Percentiles rank a stretch among this genome's conserved stretches.
phyloP scores from a whole-genome alignment of 2,113 vertebrate genomes.

The Cettia cetti region DNA sequence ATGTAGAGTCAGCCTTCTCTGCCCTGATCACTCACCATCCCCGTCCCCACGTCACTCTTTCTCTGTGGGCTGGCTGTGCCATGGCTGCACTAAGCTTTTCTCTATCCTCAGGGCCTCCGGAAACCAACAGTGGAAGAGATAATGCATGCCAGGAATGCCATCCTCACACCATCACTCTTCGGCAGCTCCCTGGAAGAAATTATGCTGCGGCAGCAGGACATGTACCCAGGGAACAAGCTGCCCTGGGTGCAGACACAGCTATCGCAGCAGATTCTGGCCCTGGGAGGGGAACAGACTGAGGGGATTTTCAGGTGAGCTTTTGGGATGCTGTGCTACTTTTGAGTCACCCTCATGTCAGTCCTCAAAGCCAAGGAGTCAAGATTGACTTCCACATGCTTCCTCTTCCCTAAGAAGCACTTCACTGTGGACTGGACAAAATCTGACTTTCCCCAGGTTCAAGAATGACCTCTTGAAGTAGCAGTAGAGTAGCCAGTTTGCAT shows the following conservation, averaged over 20 bases:
- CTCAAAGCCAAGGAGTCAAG: background rate
- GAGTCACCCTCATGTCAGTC: background rate
- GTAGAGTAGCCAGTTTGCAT: background rate
- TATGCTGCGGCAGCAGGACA: constrained; percentile 84
- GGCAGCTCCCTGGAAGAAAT: constrained; percentile 89
- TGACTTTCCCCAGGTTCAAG: background rate
- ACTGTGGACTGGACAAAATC: background rate
- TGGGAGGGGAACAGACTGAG: constrained; percentile 86
- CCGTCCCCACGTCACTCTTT: no score
- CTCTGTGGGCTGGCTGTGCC: background rate
- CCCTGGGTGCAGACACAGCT: constrained; percentile 92
- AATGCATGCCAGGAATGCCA: constrained; percentile 81
- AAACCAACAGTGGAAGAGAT: constrained; percentile 89
- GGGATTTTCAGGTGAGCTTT: constrained; percentile 88
- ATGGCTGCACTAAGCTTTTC: background rate
- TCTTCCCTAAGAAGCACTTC: background rate
- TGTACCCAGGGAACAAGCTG: constrained; percentile 82
- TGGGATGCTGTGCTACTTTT: background rate
- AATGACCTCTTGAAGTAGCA: background rate
- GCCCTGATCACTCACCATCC: background rate
- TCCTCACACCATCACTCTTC: constrained; percentile 84
- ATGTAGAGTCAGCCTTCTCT: accelerated
- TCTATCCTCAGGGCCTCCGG: constrained; percentile 78
- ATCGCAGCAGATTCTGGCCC: constrained; percentile 83
- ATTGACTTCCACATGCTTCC: background rate